phyloP scores from a whole-genome alignment of 2,797 vertebrate species.

The Ctenosaura bakeri region DNA sequence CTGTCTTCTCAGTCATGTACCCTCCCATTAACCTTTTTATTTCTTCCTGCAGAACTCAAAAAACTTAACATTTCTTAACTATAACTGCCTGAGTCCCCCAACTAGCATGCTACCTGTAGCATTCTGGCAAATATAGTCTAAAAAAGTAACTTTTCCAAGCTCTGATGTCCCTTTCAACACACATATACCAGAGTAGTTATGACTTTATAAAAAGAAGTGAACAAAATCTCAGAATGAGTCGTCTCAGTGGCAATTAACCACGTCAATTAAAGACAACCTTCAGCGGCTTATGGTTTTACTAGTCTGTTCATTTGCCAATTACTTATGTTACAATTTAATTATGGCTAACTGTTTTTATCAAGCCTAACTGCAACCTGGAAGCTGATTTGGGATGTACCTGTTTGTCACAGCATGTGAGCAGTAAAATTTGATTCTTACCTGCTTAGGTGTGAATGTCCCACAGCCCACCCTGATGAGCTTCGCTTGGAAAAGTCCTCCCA shows the following conservation, averaged over 20 bases:
- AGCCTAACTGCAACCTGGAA: background rate
- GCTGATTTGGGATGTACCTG: background rate
- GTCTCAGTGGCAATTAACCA: background rate
- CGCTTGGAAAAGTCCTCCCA: background rate
- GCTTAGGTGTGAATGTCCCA: background rate
- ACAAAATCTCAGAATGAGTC: background rate
- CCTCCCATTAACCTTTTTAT: background rate
- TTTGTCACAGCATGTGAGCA: background rate
- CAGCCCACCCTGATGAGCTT: background rate
- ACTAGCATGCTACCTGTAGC: too few species aligned
- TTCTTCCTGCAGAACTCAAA: too few species aligned
- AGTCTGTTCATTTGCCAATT: background rate
- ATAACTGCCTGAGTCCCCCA: too few species aligned
- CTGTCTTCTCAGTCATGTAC: background rate
- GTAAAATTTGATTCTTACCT: background rate
- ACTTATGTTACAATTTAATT: too few species aligned
- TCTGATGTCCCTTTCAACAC: background rate
- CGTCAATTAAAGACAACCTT: background rate
- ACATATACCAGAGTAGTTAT: background rate
- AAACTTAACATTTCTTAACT: too few species aligned
- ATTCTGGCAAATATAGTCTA: too few species aligned
- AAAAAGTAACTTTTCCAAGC: background rate
- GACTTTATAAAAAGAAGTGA: background rate
- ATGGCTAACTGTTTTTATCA: too few species aligned
- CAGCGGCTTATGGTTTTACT: background rate